Conservation (phyloP, 2,113 vertebrate genomes). For the Tragulus kanchil region DNA sequence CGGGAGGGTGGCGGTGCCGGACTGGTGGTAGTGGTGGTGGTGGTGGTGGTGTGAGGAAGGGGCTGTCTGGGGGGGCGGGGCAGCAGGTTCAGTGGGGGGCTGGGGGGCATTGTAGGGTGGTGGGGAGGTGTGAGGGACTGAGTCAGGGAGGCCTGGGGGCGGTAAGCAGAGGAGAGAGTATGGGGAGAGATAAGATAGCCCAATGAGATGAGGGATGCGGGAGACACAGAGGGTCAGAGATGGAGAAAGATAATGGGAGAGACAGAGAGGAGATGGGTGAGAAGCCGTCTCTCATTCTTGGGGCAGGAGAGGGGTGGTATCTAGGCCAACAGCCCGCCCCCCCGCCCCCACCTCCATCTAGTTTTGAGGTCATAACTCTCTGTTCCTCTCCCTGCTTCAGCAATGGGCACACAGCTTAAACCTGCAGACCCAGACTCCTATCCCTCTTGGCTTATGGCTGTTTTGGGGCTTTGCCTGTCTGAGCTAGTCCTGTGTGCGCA, state of each 20-base stretch:
- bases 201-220: background rate
- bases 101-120: constrained; percentile 91
- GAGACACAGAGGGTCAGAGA: background rate
- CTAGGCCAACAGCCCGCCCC: constrained; percentile 52
- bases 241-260: constrained; percentile 39
- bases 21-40: constrained; percentile 89
- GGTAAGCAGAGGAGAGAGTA: background rate
- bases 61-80: constrained; percentile 71
- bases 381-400: background rate
- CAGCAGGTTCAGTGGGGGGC: constrained; percentile 79
- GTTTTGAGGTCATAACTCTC: constrained; percentile 66
- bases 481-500: background rate
- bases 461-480: background rate
- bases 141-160: constrained; percentile 90
- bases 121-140: constrained; percentile 91
- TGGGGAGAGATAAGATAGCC: background rate
- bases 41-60: constrained; percentile 84
- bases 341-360: background rate
- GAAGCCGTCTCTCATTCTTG: constrained; percentile 42
- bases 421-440: background rate
- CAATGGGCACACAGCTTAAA: background rate
- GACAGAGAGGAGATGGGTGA: constrained; percentile 5
- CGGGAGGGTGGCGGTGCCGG: constrained; percentile 90
- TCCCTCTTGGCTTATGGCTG: background rate
- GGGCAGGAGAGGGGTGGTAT: constrained; percentile 62